Evolutionary conservation across 1,140 invertebrate species (phyloP).

Genomic region (Onthophagus taurus): DNA sequence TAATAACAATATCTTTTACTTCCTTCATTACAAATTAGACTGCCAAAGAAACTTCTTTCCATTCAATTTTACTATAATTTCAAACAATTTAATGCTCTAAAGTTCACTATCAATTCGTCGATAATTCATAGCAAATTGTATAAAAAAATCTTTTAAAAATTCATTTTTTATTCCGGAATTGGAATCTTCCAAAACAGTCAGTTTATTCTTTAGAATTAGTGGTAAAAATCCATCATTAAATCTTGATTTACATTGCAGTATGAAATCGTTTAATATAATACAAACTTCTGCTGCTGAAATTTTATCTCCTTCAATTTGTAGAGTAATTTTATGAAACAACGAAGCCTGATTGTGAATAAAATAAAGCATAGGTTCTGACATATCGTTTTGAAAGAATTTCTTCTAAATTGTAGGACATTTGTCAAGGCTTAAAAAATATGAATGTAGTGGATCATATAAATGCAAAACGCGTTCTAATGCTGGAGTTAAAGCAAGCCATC

Average conservation of each 20-base stretch:
- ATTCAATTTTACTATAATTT: slow-evolving; percentile 12
- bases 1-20: slow-evolving; percentile 17
- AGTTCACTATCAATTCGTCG: slow-evolving; percentile 14
- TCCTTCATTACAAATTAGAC: slow-evolving; percentile 14
- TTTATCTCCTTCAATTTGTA: too few relatives aligned
- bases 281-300: too few relatives aligned
- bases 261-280: slow-evolving; percentile 15
- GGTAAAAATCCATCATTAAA: slow-evolving; percentile 14
- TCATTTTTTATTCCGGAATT: slow-evolving; percentile 15
- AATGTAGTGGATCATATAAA: slow-evolving; percentile 19
- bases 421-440: slow-evolving; percentile 22
- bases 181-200: slow-evolving; percentile 15
- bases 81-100: slow-evolving; percentile 10
- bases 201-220: slow-evolving; percentile 15
- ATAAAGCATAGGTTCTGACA: slow-evolving; percentile 17
- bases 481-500: slow-evolving; percentile 17
- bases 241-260: slow-evolving; percentile 15
- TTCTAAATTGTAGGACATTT: slow-evolving; percentile 17
- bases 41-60: too few relatives aligned
- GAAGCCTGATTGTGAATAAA: not conserved
- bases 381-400: slow-evolving; percentile 20
- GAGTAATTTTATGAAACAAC: too few relatives aligned
- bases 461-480: slow-evolving; percentile 17
- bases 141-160: slow-evolving; percentile 18
- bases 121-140: slow-evolving; percentile 14